Conservation (phyloP, 64 coral and sea anemone species). For the Exaiptasia diaphana region DNA sequence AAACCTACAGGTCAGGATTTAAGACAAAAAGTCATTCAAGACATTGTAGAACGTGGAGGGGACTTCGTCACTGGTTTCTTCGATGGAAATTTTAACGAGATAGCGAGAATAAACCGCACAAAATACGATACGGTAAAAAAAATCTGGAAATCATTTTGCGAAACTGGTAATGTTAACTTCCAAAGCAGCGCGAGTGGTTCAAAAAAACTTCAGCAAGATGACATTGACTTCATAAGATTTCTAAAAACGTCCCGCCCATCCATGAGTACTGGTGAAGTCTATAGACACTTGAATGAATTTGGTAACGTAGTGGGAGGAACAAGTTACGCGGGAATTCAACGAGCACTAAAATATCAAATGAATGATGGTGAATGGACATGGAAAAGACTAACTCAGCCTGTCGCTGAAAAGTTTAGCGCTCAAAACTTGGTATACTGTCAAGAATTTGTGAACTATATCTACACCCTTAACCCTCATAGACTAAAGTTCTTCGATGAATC, state of each 20-base stretch:
- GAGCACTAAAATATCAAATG: conserved; percentile 1
- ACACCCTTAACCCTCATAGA: background rate
- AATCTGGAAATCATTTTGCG: conserved; percentile 13
- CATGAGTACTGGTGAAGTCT: conserved; percentile 14
- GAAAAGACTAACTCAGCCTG: conserved; percentile 27
- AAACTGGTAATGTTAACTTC: background rate
- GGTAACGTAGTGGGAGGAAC: conserved; percentile 9
- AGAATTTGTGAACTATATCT: conserved; percentile 32
- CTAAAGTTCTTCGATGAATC: conserved; percentile 24
- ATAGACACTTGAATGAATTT: conserved; percentile 8
- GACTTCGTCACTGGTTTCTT: conserved; percentile 14
- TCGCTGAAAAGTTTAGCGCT: conserved; percentile 16
- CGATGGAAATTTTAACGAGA: conserved; percentile 4
- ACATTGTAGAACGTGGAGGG: background rate
- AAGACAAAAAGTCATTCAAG: conserved; percentile 24
- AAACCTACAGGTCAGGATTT: background rate
- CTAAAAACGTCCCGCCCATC: conserved; percentile 7
- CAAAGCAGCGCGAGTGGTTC: background rate
- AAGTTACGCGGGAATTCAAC: background rate
- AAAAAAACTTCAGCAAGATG: conserved; percentile 26
- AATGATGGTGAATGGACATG: conserved; percentile 20
- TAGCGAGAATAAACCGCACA: conserved; percentile 11
- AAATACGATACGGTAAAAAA: conserved; percentile 14
- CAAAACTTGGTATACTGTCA: conserved; percentile 8
- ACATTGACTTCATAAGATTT: conserved; percentile 28